Evolutionary conservation across 1,140 invertebrate species (phyloP), one percentile per base, ranked within the genome.

Genomic region (Glossosoma conforme): DNA sequence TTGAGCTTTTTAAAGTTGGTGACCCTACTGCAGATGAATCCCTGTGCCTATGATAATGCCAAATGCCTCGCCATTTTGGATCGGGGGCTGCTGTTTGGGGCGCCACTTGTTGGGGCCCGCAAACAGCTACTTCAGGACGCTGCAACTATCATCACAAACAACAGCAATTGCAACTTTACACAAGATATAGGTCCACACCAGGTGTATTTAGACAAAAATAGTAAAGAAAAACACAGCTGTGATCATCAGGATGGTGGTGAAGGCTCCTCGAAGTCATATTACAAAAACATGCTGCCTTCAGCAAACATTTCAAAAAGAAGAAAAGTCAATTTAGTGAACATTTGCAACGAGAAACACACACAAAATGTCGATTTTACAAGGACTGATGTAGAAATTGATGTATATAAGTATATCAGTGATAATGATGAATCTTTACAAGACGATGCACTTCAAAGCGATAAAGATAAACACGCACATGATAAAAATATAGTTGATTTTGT

Each of bases 31-130:
- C 3, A 9, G 11, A 30, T 5, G 5, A 44, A 44, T 11, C 18
- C 10, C 11, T 9, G 15, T 8, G 8, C 5, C 4, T 44, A 37
- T 9, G 5, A 9, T 13, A 8, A 5, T 10, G 4, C 6, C 22
- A 36, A 30, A 30, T 9, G 14, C 20, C 22, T 13, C 9, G 22
- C 1, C 28, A 14, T 18, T 22, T 13, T 88, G 65, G 91, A 95
- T 70, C 82, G 84, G 74, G 91, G 89, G 2, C 72, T 93, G 50
- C 65, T 94, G 14, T 82, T 93, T 74, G 90, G 89, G 9, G 82
- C 82, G 35, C 85, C 87, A 8, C 58, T 84, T 53, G 62, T 69
- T 41, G 60, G 62, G 41, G 66, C 73, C 59, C 61, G 43, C 30
- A 44, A 67, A 40, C 62, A 72, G 44, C 59, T 83, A 35, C 63